Percentiles rank a stretch among this genome's conserved stretches.
These are phyloP conservation scores for Apaloderma vittatum DNA, from an alignment of 2,113 vertebrate genomes.

Conservation along the genomic window DNA sequence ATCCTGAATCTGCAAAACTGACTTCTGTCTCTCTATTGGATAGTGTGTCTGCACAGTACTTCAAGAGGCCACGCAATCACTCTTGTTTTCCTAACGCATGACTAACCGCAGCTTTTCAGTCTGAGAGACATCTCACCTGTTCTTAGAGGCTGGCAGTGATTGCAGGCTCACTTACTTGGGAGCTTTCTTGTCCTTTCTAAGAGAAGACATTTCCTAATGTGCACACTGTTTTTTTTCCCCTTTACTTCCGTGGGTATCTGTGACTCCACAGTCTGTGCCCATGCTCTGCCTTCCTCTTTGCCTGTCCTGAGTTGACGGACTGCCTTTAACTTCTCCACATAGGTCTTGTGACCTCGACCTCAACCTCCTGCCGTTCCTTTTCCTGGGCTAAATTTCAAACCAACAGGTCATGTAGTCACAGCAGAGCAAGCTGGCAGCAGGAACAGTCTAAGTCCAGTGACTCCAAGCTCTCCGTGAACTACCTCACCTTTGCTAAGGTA, in stretches of 20 bases:
- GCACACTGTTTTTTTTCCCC: neutral
- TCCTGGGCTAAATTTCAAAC: neutral
- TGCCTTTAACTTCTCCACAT: neutral
- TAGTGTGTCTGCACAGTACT: neutral
- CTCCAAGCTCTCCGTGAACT: neutral
- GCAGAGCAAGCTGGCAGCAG: neutral
- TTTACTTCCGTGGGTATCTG: neutral
- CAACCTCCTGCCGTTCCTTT: neutral
- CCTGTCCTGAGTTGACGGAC: neutral
- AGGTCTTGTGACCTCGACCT: neutral
- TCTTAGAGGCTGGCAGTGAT: neutral
- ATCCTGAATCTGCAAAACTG: neutral
- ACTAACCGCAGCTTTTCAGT: neutral
- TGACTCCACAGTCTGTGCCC: neutral
- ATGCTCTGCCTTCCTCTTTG: neutral
- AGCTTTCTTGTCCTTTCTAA: neutral
- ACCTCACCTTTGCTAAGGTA: neutral
- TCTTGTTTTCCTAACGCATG: neutral
- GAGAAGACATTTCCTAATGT: neutral
- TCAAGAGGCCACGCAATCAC: neutral
- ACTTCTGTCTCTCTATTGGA: neutral
- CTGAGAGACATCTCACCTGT: neutral
- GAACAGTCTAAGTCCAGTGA: neutral
- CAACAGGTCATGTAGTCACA: neutral
- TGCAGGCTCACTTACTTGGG: neutral